These are phyloP conservation scores for Allacma fusca DNA, from an alignment of 2,888 invertebrate genomes.

Conservation along the genomic window DNA sequence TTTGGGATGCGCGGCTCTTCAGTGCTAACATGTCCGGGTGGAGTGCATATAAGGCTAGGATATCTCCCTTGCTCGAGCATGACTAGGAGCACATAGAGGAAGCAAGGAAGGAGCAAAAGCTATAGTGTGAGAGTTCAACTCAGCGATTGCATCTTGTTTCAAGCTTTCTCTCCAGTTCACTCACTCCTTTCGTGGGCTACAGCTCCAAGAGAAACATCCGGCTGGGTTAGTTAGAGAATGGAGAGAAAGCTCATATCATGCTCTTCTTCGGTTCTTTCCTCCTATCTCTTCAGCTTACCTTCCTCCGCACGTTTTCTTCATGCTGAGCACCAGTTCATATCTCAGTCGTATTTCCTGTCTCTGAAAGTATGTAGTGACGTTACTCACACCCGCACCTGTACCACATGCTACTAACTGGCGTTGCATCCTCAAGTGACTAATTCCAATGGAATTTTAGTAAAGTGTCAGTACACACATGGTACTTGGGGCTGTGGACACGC, in stretches of 20 bases:
- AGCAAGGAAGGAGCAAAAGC: not conserved
- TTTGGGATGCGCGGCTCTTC: slow-evolving; percentile 1
- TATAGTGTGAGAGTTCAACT: slow-evolving; percentile 9
- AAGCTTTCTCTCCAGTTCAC: slow-evolving; percentile 17
- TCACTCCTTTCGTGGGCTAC: not conserved
- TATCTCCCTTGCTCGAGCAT: not conserved
- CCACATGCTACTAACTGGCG: not conserved
- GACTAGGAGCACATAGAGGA: not conserved
- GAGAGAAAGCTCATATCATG: slow-evolving; percentile 36
- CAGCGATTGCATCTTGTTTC: slow-evolving; percentile 4
- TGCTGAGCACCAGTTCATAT: too few relatives aligned
- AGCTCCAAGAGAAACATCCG: slow-evolving; percentile 15
- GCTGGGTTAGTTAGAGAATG: slow-evolving; percentile 34
- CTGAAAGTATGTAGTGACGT: too few relatives aligned
- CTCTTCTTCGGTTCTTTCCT: slow-evolving; percentile 8
- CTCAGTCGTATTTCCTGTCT: too few relatives aligned
- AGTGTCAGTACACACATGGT: too few relatives aligned
- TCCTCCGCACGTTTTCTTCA: too few relatives aligned
- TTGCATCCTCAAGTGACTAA: too few relatives aligned
- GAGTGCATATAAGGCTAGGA: too few relatives aligned
- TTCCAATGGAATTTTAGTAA: too few relatives aligned
- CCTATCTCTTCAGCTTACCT: not conserved
- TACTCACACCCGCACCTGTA: too few relatives aligned
- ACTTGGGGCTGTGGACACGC: too few relatives aligned
- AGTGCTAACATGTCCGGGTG: not conserved